Base-by-base conservation (phyloP, 2,888 invertebrate species). In the Neelides folsomi region DNA sequence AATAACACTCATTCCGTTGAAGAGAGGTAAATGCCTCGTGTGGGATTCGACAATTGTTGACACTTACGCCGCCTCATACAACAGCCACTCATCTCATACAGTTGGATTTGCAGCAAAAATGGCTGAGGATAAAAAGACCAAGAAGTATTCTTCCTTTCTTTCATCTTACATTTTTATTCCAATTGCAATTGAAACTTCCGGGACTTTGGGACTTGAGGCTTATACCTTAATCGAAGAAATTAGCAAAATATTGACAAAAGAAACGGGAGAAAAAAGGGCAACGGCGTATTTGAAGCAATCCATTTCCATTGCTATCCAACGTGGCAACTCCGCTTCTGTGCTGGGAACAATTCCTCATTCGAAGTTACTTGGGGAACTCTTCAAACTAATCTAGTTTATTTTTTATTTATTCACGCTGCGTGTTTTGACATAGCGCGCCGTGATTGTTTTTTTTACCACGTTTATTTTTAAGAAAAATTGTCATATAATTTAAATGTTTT, bases 31-130 rank as follows among this genome's bases (percentile, higher is more conserved):
- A 20, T 39, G 39, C 35, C 41, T 53, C 2, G 53, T 54, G 1
- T 54, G 54, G 54, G 54, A 54, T 36, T 37, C 27, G 6, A 51
- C 54, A 2, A 51, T 51, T 27, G 15, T 12, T 6, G 47, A 54
- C 15, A 44, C 54, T 12, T 43, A 43, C 5, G 43, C 49, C 5
- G 12, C n/a, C 10, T 13, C 16, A 9, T 15, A 48, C 19, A 6
- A 20, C 19, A 12, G 39, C 10, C 16, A 18, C 18, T 39, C 48
- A 19, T 35, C 36, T 8, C 34, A 35, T 9, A n/a, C n/a, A n/a
- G n/a, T 7, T 10, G 49, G 49, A 40, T 16, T 18, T 12, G 49
- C 49, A 13, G 49, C 40, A 5, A 27, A 18, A 39, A 7, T 10
- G 13, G 49, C 40, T 9, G 49, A 39, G 8, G 36, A 16, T 2